These are phyloP conservation scores for Capra hircus DNA, from an alignment of 2,113 vertebrate species.

Conservation along the genomic window DNA sequence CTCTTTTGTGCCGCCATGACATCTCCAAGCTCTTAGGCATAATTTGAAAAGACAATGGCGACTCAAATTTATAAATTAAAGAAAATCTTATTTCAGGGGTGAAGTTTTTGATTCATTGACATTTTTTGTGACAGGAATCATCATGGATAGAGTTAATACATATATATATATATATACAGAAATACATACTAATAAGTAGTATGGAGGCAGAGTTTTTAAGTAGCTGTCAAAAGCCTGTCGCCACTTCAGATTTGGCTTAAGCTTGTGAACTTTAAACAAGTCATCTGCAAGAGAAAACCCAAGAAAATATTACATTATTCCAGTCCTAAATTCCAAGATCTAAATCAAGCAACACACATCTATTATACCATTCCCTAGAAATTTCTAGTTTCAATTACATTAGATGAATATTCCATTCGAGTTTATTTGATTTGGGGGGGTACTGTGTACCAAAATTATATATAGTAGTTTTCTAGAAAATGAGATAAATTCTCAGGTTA, in stretches of 20 bases:
- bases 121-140: slow-evolving; percentile 41
- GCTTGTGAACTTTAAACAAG: slow-evolving; percentile 90
- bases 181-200: slow-evolving; percentile 88
- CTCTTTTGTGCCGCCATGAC: slow-evolving; percentile 22
- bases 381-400: background rate
- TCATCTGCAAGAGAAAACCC: slow-evolving; percentile 85
- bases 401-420: background rate
- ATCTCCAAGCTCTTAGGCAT: slow-evolving; percentile 39
- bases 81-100: slow-evolving; percentile 30
- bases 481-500: background rate
- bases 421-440: background rate
- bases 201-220: slow-evolving; percentile 89
- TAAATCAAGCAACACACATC: background rate
- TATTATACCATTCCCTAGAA: background rate
- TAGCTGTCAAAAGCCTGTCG: slow-evolving; percentile 88
- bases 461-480: slow-evolving; percentile 37
- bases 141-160: slow-evolving; percentile 21
- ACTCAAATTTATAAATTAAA: slow-evolving; percentile 40
- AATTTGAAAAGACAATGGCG: slow-evolving; percentile 44
- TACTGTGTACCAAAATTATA: slow-evolving; percentile 4
- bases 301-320: slow-evolving; percentile 57
- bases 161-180: slow-evolving; percentile 36
- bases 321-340: background rate
- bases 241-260: slow-evolving; percentile 89
- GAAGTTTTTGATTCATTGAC: slow-evolving; percentile 45